Evolutionary conservation across 1,140 invertebrate genomes (phyloP).

Genomic region (Palaemon carinicauda): DNA sequence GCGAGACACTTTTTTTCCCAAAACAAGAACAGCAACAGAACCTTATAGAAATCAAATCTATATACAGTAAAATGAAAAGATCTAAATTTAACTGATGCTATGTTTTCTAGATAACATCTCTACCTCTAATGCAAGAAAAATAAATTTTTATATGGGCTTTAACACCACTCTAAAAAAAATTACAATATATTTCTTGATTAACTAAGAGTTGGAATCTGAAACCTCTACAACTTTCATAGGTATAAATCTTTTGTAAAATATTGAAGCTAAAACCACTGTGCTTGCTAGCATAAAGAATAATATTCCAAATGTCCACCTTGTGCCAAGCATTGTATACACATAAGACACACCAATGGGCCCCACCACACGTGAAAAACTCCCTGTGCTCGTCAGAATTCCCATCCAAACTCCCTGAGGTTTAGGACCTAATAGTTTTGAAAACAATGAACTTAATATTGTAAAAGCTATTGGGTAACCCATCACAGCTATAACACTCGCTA

Average conservation of each 20-base stretch:
- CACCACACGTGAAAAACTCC: slow-evolving; percentile 49
- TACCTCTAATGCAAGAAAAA: too few species aligned
- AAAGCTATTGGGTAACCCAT: slow-evolving; percentile 50
- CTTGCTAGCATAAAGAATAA: slow-evolving; percentile 13
- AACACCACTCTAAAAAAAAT: not conserved
- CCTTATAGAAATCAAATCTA: too few species aligned
- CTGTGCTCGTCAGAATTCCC: slow-evolving; percentile 57
- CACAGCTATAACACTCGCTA: slow-evolving; percentile 28
- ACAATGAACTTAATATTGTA: slow-evolving; percentile 42
- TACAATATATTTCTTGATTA: not conserved
- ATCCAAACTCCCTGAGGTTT: slow-evolving; percentile 60
- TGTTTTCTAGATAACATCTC: too few species aligned
- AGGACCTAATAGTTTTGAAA: slow-evolving; percentile 56
- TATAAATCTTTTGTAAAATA: slow-evolving; percentile 50
- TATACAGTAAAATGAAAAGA: too few species aligned
- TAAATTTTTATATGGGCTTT: not conserved
- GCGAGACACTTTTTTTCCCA: too few species aligned
- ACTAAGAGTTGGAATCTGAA: not conserved
- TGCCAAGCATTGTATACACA: slow-evolving; percentile 54
- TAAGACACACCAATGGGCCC: slow-evolving; percentile 60
- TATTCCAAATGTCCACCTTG: slow-evolving; percentile 53
- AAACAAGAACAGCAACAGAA: too few species aligned
- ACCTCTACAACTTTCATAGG: slow-evolving; percentile 35
- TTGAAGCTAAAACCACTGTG: not conserved
- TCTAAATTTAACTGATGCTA: too few species aligned